Evolutionary conservation across 2,888 invertebrate genomes (phyloP).

Genomic region (Drosophila siamana): DNA sequence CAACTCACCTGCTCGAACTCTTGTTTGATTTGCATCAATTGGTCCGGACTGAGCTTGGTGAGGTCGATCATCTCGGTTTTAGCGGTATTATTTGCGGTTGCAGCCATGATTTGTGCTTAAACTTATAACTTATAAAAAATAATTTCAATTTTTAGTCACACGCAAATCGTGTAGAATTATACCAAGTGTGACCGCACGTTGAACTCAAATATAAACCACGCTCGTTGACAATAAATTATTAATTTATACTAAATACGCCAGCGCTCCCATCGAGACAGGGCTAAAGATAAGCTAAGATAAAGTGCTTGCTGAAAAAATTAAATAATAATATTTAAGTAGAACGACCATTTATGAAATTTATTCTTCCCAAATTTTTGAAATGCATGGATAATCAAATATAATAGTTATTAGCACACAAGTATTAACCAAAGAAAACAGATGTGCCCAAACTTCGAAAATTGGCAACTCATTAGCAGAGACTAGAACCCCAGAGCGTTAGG

Average conservation of each 20-base stretch:
- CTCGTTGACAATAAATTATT: background rate
- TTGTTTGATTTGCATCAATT: slow-evolving; percentile 93
- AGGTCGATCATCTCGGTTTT: slow-evolving; percentile 92
- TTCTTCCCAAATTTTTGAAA: too few species aligned
- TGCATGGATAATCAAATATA: too few species aligned
- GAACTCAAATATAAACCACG: background rate
- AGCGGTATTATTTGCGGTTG: slow-evolving; percentile 82
- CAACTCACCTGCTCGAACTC: slow-evolving; percentile 92
- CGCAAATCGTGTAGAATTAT: slow-evolving; percentile 32
- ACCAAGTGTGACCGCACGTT: background rate
- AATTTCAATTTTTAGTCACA: slow-evolving; percentile 55
- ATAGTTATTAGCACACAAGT: too few species aligned
- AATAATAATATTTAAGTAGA: too few species aligned
- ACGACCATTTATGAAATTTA: too few species aligned
- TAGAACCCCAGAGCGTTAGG: too few species aligned
- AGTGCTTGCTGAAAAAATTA: too few species aligned
- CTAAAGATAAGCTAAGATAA: too few species aligned
- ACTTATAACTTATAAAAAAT: slow-evolving; percentile 60
- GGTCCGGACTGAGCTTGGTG: slow-evolving; percentile 91
- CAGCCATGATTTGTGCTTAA: slow-evolving; percentile 64
- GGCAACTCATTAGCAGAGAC: too few species aligned
- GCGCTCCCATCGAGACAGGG: too few species aligned
- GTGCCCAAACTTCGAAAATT: too few species aligned
- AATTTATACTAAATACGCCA: background rate
- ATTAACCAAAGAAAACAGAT: too few species aligned